Evolutionary conservation across 2,797 vertebrate species (phyloP), one percentile per base, ranked within the genome.

Genomic region (Agapornis canus): DNA sequence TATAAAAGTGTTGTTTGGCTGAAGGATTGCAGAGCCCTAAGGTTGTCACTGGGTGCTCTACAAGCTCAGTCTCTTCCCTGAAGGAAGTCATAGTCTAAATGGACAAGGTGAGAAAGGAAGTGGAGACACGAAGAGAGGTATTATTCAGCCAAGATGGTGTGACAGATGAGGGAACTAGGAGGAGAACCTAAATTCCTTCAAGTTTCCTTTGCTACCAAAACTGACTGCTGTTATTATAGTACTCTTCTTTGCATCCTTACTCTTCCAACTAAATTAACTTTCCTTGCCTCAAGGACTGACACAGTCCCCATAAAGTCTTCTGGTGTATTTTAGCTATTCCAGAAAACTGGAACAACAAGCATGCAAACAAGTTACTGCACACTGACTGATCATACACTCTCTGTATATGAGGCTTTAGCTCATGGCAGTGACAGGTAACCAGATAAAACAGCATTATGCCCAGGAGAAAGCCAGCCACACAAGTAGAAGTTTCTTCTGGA

Each of bases 281-380:
- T 90, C 91, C 92, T 95, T 95, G 96, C 96, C 96, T 96, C 88
- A 79, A 95, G 95, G 93, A 95, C 66, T 77, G 88, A 86, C 94
- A 91, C 29, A 70, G 78, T 77, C 91, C 40, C 66, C 80, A 56
- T 57, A 57, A 19, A 45, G 77, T 90, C 82, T 82, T 82, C 56
- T 86, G 77, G 73, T 54, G 2, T 73, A 77, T 79, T 90, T 90
- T 48, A 94, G 73, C 77, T 84, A 39, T 82, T 86, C 63, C 66
- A 91, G 70, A 91, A 92, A 94, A 96, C 88, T 91, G 96, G 95
- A 96, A 90, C 92, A 95, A 92, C 86, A 61, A 86, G 90, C 86
- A 95, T 29, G 23, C 86, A 84, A 95, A 93, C 82, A 88, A 92
- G 83, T 81, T 96, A 45, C 70, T 76, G 70, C 86, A 51, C 82